Conservation (phyloP, 2,113 vertebrate genomes). For the Entosphenus tridentatus region DNA sequence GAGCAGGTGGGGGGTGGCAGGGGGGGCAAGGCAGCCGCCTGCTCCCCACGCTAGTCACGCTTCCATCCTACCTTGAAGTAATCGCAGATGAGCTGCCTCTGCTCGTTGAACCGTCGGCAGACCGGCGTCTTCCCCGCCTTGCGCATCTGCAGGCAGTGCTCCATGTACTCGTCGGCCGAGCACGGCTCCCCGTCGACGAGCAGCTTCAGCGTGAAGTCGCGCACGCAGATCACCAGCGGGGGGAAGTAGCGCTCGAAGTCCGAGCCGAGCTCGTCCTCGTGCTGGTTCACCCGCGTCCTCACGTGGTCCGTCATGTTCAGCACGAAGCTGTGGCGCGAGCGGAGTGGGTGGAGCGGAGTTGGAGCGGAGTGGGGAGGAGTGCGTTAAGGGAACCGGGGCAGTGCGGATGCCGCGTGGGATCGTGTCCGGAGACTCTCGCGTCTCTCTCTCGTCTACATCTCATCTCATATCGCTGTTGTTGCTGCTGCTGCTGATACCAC, state of each 20-base stretch:
- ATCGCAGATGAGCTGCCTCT: background rate
- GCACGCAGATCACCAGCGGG: conserved; percentile 25
- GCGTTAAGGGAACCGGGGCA: no score
- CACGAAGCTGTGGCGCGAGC: background rate
- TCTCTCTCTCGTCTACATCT: no score
- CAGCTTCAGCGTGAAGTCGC: conserved; percentile 22
- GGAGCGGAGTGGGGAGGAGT: no score
- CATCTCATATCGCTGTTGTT: no score
- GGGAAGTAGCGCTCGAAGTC: conserved; percentile 24
- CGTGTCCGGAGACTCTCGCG: no score
- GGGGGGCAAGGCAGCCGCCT: no score
- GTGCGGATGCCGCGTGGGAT: no score
- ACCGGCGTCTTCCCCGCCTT: background rate
- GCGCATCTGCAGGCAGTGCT: conserved; percentile 12
- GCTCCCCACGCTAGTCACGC: no score
- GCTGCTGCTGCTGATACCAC: no score
- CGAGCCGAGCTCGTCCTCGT: conserved; percentile 7
- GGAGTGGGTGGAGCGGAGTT: no score
- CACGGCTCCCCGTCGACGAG: conserved; percentile 7
- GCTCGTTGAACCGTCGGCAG: background rate
- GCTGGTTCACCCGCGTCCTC: background rate
- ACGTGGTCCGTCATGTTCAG: background rate
- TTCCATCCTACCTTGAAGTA: no score
- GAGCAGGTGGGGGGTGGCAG: no score
- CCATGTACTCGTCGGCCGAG: conserved; percentile 15